Evolutionary conservation across 2,797 vertebrate species (phyloP).

Genomic region (Tenualosa ilisha): DNA sequence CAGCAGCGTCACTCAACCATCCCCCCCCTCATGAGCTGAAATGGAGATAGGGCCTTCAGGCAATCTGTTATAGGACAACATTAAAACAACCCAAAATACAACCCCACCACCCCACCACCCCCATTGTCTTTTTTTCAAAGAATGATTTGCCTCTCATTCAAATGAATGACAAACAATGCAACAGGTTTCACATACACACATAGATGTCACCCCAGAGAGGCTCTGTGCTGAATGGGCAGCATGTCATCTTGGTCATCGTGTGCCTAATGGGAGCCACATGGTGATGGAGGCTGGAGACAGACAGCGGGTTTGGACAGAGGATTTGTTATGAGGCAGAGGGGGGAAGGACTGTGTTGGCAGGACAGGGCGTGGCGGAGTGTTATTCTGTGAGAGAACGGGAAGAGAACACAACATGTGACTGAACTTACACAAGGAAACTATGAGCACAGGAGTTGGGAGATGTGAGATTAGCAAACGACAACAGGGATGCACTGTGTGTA

Average conservation of each 20-base stretch:
- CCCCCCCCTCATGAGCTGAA: background rate
- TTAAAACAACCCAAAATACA: background rate
- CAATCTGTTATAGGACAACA: background rate
- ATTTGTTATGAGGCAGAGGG: background rate
- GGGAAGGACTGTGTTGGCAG: background rate
- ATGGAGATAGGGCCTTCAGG: background rate
- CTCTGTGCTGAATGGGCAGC: background rate
- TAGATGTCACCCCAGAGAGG: background rate
- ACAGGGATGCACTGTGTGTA: too few relatives aligned
- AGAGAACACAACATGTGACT: conserved; percentile 9
- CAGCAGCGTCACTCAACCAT: background rate
- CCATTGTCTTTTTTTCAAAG: background rate
- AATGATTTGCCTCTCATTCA: background rate
- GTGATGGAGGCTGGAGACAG: background rate
- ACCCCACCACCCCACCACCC: too few relatives aligned
- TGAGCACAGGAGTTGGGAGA: background rate
- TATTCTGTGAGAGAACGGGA: background rate
- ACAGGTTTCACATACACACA: background rate
- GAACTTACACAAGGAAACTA: background rate
- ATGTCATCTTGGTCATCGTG: background rate
- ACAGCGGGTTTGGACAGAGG: background rate
- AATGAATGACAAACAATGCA: background rate
- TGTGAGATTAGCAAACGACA: too few relatives aligned
- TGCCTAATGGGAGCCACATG: background rate
- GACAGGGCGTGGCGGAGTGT: background rate